Base-by-base conservation (phyloP, 2,888 invertebrate genomes). In the Trichogramma evanescens region DNA sequence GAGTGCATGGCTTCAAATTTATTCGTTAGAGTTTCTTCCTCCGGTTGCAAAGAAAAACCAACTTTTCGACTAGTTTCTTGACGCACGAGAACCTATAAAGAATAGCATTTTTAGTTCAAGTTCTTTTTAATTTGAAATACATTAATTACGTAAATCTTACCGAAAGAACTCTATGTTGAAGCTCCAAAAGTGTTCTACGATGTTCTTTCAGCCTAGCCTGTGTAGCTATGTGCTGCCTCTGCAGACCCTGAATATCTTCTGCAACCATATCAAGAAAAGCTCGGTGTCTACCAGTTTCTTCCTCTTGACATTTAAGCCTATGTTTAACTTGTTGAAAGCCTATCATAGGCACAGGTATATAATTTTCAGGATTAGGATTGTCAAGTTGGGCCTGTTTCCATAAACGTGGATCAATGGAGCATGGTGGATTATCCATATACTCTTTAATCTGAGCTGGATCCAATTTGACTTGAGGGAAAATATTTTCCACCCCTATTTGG, bases 331-430 rank as follows among this genome's bases (percentile, higher is more conserved):
- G 89, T 44, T 84, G 82, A 74, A 97, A 96, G 1, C 98, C 98
- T 66, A 95, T 86, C 78, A 98, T 89, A 0, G 96, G 94, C 8
- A 95, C 91, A 0, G 98, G 98, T 72, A 99, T 89, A 70, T 94
- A 90, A 70, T 88, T 87, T 44, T 85, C 86, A 1, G 93, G 86
- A 78, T 97, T 92, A 0, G 98, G 99, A 81, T 99, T 99, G 73
- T 97, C 96, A 41, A 89, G 81, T 72, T 95, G 94, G 0, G 97
- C 97, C 77, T 98, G 96, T 71, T 91, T 89, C 99, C 99, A 99
- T 70, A 97, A 82, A 63, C 93, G 83, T 53, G 89, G 87, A 77
- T 96, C 95, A 72, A 97, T 90, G n/a, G 95, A 91, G 86, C 76
- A 60, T 1, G 96, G 97, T n/a, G 96, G 89, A 68, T 86, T 89